Base-by-base conservation (phyloP, 1,140 invertebrate genomes). In the Drosophila teissieri region DNA sequence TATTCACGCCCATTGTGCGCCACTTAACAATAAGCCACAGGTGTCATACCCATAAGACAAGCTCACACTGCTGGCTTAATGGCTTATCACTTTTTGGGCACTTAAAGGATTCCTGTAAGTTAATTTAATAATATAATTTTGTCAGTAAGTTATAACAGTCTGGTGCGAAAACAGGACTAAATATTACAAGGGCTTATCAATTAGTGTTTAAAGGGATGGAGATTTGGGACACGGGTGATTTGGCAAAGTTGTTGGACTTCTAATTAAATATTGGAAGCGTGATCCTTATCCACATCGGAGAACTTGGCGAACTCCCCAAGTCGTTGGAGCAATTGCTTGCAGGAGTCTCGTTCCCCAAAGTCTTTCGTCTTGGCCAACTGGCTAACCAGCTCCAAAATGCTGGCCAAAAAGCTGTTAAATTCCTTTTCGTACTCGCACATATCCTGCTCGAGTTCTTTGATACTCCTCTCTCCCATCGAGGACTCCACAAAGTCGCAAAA, bases 1-100 rank as follows among this genome's bases (percentile, higher is more conserved):
- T 82, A 63, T 82, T 78, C 67, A 82, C 79, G 57, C 73, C 68
- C 79, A 73, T 82, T 77, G 78, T 78, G 53, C 42, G 56, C 15
- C 39, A 17, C 39, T 31, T 27, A 52, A 49, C 27, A 56, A 49
- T 56, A 56, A 36, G 37, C 15, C 40, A 49, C 72, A 74, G 69
- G 67, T 70, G 67, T 68, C 62, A 37, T 19, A 22, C 2, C 4
- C 24, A 49, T 49, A 40, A 49, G 44, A 15, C 57, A 64, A 49
- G 15, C 24, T 67, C 15, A 65, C 36, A 49, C 14, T n/a, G 12
- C 5, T n/a, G 36, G 15, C 17, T 5, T 4, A 17, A 7, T 5
- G 4, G 14, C 14, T 11, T 8, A 12, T 5, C 4, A 1, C 1
- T 27, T 27, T 24, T 48, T 4, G 17, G n/a, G 2, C 5, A 3